Percentiles rank a stretch among this genome's conserved stretches.
These are phyloP conservation scores for Heliconius melpomene DNA, from an alignment of 1,140 invertebrate species.

Conservation along the genomic window DNA sequence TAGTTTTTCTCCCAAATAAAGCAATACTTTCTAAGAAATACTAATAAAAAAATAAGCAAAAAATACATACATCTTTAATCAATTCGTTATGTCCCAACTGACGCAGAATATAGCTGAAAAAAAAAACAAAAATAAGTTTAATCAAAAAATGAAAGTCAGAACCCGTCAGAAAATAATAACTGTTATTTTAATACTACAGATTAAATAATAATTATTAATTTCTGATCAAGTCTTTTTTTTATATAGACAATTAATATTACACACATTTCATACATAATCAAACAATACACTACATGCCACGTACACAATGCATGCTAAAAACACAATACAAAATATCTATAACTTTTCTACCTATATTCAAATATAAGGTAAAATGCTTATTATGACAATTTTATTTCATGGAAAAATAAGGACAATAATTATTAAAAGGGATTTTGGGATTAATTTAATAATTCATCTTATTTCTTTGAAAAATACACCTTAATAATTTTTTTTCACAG, in stretches of 20 bases:
- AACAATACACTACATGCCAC: slow-evolving; percentile 19
- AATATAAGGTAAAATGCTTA: neutral
- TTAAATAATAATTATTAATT: slow-evolving; percentile 18
- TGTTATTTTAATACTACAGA: neutral
- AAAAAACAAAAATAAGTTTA: slow-evolving; percentile 23
- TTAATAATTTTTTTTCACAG: too few relatives aligned
- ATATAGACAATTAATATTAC: neutral
- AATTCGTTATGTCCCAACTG: slow-evolving; percentile 74
- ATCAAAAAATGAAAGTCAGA: neutral
- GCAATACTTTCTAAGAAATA: too few relatives aligned
- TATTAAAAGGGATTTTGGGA: neutral
- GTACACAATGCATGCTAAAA: slow-evolving; percentile 15
- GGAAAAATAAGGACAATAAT: neutral
- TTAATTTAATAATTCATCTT: neutral
- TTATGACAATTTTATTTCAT: neutral
- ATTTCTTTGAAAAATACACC: too few relatives aligned
- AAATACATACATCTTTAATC: slow-evolving; percentile 77
- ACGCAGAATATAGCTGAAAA: slow-evolving; percentile 80
- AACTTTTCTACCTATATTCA: neutral
- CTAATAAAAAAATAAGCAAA: neutral
- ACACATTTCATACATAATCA: slow-evolving; percentile 13
- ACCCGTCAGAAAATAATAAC: slow-evolving; percentile 25
- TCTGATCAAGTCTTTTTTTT: slow-evolving; percentile 9
- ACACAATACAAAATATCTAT: neutral
- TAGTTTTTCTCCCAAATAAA: too few relatives aligned